Conservation (phyloP, 2,888 invertebrate genomes). For the Ypsolopha scabrella region DNA sequence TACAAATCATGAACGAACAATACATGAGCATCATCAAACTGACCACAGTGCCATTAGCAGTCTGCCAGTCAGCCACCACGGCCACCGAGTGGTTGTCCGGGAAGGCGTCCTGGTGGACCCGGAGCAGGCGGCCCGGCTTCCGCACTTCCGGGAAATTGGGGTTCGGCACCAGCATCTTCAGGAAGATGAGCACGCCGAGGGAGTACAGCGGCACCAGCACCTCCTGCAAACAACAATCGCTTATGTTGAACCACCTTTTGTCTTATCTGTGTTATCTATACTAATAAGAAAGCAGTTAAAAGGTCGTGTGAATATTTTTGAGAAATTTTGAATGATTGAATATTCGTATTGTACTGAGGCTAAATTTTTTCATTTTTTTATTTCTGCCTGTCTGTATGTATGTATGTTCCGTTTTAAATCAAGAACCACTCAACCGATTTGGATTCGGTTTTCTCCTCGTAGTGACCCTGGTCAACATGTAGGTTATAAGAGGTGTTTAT, state of each 20-base stretch:
- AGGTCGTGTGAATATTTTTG: too few relatives aligned
- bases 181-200: conserved; percentile 78
- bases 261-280: conserved; percentile 5
- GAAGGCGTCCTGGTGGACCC: conserved; percentile 67
- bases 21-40: conserved; percentile 4
- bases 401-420: too few relatives aligned
- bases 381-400: too few relatives aligned
- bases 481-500: too few relatives aligned
- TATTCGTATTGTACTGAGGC: too few relatives aligned
- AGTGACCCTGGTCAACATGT: too few relatives aligned
- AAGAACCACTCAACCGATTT: too few relatives aligned
- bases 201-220: conserved; percentile 83
- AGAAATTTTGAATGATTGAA: too few relatives aligned
- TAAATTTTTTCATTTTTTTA: too few relatives aligned
- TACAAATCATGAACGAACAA: neutral
- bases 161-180: conserved; percentile 80
- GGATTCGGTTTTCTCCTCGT: too few relatives aligned
- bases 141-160: conserved; percentile 80
- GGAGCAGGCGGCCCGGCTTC: conserved; percentile 71
- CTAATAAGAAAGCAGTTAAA: too few relatives aligned
- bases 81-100: conserved; percentile 72
- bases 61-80: conserved; percentile 72
- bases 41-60: conserved; percentile 62
- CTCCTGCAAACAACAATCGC: conserved; percentile 68
- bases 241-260: too few relatives aligned